phyloP scores from a whole-genome alignment of 2,113 vertebrate species.

The Neotoma lepida region DNA sequence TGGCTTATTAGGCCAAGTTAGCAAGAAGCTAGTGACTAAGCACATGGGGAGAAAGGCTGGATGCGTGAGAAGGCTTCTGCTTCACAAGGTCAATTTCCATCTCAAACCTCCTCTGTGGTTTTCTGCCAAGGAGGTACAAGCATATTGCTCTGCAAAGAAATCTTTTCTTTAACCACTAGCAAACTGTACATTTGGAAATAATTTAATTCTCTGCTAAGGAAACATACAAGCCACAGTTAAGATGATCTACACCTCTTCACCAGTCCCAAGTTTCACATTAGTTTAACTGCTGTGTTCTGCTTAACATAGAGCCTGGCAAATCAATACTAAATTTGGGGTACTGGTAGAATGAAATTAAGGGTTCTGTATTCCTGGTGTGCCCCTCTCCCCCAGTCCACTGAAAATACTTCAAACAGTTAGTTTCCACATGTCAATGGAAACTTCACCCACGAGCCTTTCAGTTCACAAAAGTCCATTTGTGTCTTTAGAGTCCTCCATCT shows the following conservation, averaged over 20 bases:
- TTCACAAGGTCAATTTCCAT: not conserved
- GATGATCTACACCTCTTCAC: not conserved
- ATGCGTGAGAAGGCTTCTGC: not conserved
- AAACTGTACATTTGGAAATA: constrained; percentile 1
- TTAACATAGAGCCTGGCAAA: not conserved
- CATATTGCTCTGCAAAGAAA: not conserved
- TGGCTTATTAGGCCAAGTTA: not conserved
- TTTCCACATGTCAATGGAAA: constrained; percentile 17
- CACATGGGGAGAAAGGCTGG: not conserved
- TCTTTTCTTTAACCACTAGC: not conserved
- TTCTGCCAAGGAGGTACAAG: not conserved
- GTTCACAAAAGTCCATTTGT: not conserved
- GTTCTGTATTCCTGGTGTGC: not conserved
- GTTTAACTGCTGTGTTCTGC: not conserved
- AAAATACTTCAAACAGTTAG: not conserved
- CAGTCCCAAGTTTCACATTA: not conserved
- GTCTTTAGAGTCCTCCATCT: not conserved
- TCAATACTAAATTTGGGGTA: not conserved
- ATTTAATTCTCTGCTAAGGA: not conserved
- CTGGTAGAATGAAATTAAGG: not conserved
- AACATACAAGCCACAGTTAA: not conserved
- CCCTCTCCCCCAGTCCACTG: not conserved
- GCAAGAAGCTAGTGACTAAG: constrained; percentile 5
- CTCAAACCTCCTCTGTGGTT: not conserved
- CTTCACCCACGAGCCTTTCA: not conserved